Conservation (phyloP, 2,888 invertebrate genomes). For the Rotaria sp. region DNA sequence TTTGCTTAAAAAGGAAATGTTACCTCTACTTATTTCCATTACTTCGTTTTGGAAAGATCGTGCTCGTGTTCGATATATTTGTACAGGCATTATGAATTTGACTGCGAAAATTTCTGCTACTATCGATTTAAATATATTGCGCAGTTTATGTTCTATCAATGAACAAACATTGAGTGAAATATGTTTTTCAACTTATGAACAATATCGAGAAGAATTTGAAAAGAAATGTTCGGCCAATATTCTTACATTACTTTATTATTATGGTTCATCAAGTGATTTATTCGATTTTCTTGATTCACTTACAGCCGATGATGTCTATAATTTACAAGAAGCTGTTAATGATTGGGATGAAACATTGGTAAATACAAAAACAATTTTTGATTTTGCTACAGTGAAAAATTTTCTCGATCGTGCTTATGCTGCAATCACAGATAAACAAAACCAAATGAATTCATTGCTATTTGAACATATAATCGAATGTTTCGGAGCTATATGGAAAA, state of each 20-base stretch:
- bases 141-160: background rate
- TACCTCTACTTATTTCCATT: background rate
- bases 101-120: background rate
- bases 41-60: background rate
- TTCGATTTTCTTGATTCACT: background rate
- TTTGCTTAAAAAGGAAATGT: background rate
- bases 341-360: constrained; percentile 25
- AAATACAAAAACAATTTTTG: background rate
- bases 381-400: background rate
- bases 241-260: background rate
- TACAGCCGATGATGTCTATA: background rate
- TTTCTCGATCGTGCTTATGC: background rate
- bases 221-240: background rate
- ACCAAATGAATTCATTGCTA: background rate
- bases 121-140: background rate
- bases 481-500: background rate
- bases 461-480: background rate
- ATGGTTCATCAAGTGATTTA: background rate
- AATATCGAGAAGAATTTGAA: background rate
- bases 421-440: background rate
- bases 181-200: background rate
- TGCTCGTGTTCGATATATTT: background rate
- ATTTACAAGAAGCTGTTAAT: constrained; percentile 18
- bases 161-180: background rate
- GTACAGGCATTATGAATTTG: background rate